A percentile compares a stretch with the other conserved stretches of the same genome.
phyloP scores from a whole-genome alignment of 2,113 vertebrate genomes.

The Oncorhynchus mykiss region DNA sequence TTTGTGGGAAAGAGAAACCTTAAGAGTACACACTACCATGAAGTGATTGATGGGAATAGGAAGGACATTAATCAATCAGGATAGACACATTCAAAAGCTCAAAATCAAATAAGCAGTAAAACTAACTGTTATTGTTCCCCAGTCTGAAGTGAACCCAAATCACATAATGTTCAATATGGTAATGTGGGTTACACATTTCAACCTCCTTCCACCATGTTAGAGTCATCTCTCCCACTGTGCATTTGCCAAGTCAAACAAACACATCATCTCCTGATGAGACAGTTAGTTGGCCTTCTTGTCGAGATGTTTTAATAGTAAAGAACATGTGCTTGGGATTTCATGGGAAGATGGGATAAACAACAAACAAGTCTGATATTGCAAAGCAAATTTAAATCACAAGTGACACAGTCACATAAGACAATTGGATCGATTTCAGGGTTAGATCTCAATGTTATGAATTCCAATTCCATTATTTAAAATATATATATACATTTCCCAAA shows the following conservation, averaged over 20 bases:
- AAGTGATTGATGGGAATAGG: not conserved
- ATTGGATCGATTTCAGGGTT: not conserved
- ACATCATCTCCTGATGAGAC: slow-evolving; percentile 23
- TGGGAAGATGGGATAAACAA: not conserved
- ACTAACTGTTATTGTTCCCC: not conserved
- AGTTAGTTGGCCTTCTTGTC: slow-evolving; percentile 6
- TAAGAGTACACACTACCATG: not conserved
- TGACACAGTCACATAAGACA: slow-evolving; percentile 2
- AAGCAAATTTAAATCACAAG: not conserved
- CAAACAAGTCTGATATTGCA: not conserved
- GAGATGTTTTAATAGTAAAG: slow-evolving; percentile 24
- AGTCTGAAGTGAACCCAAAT: not conserved
- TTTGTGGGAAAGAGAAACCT: slow-evolving; percentile 7
- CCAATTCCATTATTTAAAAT: not conserved
- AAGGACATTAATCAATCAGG: not conserved
- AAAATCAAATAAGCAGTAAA: not conserved
- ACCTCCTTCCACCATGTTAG: slow-evolving; percentile 1
- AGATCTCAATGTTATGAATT: slow-evolving; percentile 4
- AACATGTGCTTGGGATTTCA: slow-evolving; percentile 10
- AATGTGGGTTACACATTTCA: not conserved
- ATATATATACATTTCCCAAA: not conserved
- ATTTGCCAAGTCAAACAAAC: slow-evolving; percentile 21
- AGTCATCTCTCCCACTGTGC: not conserved
- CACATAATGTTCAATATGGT: not conserved
- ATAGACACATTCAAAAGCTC: not conserved